Base-by-base conservation (phyloP, 2,797 vertebrate genomes). In the Pelochelys cantorii region DNA sequence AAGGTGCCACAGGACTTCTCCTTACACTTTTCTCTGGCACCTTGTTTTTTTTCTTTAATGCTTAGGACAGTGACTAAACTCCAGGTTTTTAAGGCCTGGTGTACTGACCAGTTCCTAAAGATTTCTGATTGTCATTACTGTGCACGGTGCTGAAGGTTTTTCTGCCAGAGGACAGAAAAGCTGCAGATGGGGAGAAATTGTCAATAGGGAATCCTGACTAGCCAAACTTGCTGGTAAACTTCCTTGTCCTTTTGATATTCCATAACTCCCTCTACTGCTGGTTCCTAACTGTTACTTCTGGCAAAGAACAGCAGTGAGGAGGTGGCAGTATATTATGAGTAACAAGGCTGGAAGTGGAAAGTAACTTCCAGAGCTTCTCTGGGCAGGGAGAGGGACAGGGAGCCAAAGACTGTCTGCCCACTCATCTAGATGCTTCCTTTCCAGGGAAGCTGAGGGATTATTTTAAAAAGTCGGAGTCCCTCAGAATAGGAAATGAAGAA, bases 241-340 rank as follows among this genome's bases (percentile, higher is more conserved):
- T 10, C 8, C 62, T 18, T 68, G 31, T 4, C 31, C 83, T 60
- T 90, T 84, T 81, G 37, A 11, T 81, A 71, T 54, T 81, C 78
- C 7, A 79, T 29, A n/a, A 3, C 1, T 54, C 56, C 65, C 55
- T 79, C 13, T 11, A 2, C 11, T n/a, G 7, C 14, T 74, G 31
- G 48, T 88, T 81, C 83, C 52, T 78, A 42, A n/a, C 25, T 84
- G 80, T n/a, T 92, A 77, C 56, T 10, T 31, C 78, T 31, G 83
- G 48, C 37, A 23, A 15, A 84, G 83, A 90, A 7, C 31, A 83
- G 37, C 12, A 88, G 65, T 60, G 77, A 71, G 34, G 37, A 75
- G 57, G 83, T 53, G 13, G 62, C 4, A 17, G 18, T 4, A 0
- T 55, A 78, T 52, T 90, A 54, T 29, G 71, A 20, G 12, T 48